Conservation (phyloP, 2,113 vertebrate species). For the Sceloporus undulatus region DNA sequence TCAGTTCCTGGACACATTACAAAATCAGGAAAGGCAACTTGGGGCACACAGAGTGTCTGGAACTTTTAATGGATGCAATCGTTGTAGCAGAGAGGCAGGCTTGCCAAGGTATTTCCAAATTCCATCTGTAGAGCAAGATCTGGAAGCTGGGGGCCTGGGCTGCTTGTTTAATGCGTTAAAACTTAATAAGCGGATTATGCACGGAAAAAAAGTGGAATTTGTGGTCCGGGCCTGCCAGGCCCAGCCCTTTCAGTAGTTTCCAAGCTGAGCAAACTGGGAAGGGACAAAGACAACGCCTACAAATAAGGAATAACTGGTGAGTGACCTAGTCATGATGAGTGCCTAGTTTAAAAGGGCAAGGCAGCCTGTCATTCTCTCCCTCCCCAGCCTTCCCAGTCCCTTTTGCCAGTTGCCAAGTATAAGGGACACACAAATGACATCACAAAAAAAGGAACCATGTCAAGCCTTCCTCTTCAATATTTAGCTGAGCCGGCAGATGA, state of each 20-base stretch:
- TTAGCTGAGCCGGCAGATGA: constrained; percentile 59
- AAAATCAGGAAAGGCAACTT: neutral
- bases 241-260: constrained; percentile 70
- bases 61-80: constrained; percentile 42
- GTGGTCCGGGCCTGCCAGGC: constrained; percentile 63
- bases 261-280: constrained; percentile 70
- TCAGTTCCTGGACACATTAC: constrained; percentile 15
- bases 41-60: constrained; percentile 18
- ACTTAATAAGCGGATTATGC: constrained; percentile 75
- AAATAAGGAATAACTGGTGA: constrained; percentile 60
- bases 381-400: neutral
- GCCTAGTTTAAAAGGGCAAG: constrained; percentile 15
- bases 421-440: neutral
- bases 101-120: constrained; percentile 66
- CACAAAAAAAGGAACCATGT: neutral
- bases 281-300: constrained; percentile 71
- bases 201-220: constrained; percentile 65
- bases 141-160: constrained; percentile 52
- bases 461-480: neutral
- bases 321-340: constrained; percentile 36
- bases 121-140: constrained; percentile 61
- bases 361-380: neutral
- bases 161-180: constrained; percentile 62
- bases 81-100: constrained; percentile 25
- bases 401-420: neutral